These are phyloP conservation scores for Steinernema carpocapsae DNA, from an alignment of 2,888 invertebrate species.

Conservation along the genomic window DNA sequence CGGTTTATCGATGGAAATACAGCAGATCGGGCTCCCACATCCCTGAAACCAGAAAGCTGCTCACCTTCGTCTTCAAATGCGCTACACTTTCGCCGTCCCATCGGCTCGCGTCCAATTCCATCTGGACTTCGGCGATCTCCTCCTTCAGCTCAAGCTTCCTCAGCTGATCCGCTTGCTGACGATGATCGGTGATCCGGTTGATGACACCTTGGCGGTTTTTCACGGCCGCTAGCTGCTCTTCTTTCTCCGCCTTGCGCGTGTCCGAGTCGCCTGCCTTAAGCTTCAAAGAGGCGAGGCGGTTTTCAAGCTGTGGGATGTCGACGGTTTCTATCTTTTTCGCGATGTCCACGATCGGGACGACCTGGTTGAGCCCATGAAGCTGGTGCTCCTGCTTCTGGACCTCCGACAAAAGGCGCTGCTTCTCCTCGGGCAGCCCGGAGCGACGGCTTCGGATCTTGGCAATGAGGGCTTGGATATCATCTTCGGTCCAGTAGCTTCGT, in stretches of 20 bases:
- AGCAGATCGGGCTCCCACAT: too few relatives aligned
- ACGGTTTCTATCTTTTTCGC: constrained; percentile 12
- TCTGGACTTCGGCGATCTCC: not conserved
- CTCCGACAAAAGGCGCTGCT: constrained; percentile 47
- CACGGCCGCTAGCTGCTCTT: constrained; percentile 31
- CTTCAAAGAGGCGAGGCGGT: not conserved
- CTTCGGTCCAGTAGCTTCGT: constrained; percentile 36
- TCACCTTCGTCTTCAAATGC: too few relatives aligned
- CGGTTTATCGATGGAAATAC: too few relatives aligned
- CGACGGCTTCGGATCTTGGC: constrained; percentile 25
- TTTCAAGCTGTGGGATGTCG: constrained; percentile 17
- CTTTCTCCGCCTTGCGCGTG: constrained; percentile 35
- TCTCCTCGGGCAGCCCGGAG: constrained; percentile 21
- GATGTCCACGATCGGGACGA: constrained; percentile 38
- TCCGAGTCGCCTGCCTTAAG: constrained; percentile 35
- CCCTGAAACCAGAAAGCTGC: too few relatives aligned
- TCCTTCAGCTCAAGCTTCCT: not conserved
- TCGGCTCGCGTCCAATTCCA: not conserved
- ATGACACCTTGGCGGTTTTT: not conserved
- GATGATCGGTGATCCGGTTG: constrained; percentile 44
- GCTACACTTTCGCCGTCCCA: too few relatives aligned
- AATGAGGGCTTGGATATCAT: constrained; percentile 23
- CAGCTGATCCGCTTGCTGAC: not conserved
- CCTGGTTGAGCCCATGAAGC: constrained; percentile 41
- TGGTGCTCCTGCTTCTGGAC: constrained; percentile 36